A percentile compares a stretch with the other conserved stretches of the same genome.
Evolutionary conservation across 1,140 invertebrate genomes (phyloP).

Genomic region (Cylas formicarius): DNA sequence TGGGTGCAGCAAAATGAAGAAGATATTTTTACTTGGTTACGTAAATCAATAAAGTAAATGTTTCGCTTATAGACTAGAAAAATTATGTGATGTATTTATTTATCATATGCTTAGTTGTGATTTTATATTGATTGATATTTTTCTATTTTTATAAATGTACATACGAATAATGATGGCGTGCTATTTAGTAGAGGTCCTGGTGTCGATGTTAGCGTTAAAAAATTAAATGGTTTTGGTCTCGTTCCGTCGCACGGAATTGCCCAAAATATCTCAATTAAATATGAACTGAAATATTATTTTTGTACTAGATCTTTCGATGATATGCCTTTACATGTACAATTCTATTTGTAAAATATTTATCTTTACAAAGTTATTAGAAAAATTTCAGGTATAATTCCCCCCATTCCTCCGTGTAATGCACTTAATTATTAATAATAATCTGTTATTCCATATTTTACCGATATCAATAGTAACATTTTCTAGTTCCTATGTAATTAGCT

Average conservation of each 20-base stretch:
- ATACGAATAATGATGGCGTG: slow-evolving; percentile 19
- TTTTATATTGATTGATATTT: slow-evolving; percentile 21
- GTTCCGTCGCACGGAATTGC: too few species aligned
- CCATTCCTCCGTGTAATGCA: slow-evolving; percentile 12
- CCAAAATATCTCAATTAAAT: too few species aligned
- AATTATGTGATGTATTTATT: slow-evolving; percentile 19
- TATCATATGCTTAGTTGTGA: slow-evolving; percentile 20
- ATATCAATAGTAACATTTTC: slow-evolving; percentile 19
- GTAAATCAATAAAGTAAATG: slow-evolving; percentile 30
- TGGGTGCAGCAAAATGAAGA: slow-evolving; percentile 60
- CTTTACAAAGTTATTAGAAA: slow-evolving; percentile 7
- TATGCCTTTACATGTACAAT: slow-evolving; percentile 12
- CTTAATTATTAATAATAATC: slow-evolving; percentile 14
- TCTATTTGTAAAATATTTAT: slow-evolving; percentile 8
- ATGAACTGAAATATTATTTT: slow-evolving; percentile 28
- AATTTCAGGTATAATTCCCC: slow-evolving; percentile 5
- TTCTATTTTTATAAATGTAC: slow-evolving; percentile 29
- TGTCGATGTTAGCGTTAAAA: slow-evolving; percentile 26
- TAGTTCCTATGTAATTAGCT: too few species aligned
- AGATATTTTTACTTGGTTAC: slow-evolving; percentile 41
- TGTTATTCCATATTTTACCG: slow-evolving; percentile 19
- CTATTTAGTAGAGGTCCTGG: slow-evolving; percentile 23
- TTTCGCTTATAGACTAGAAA: slow-evolving; percentile 3
- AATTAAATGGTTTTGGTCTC: too few species aligned
- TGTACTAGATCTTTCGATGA: slow-evolving; percentile 19